Evolutionary conservation across 2,113 vertebrate species (phyloP).

Genomic region (Microcebus lehilahytsara): DNA sequence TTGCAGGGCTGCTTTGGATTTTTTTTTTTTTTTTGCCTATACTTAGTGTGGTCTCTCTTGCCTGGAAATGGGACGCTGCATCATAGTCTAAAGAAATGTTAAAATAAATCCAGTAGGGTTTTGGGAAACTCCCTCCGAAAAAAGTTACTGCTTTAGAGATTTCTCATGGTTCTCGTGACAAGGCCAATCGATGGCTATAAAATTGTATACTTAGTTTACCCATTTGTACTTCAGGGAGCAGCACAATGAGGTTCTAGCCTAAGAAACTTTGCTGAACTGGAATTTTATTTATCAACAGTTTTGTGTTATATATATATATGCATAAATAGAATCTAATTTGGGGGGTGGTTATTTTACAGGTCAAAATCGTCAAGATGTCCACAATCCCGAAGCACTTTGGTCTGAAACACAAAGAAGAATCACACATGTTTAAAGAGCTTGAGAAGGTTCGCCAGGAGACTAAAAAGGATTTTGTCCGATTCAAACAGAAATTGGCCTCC

Average conservation of each 20-base stretch:
- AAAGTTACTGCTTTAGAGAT: not conserved
- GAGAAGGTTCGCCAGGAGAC: conserved; percentile 71
- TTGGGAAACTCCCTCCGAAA: not conserved
- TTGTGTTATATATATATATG: not conserved
- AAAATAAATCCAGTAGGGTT: not conserved
- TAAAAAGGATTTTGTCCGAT: conserved; percentile 71
- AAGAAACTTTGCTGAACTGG: not conserved
- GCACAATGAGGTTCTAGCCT: not conserved
- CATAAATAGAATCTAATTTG: not conserved
- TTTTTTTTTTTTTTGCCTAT: not conserved
- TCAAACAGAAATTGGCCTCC: conserved; percentile 69
- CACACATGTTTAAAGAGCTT: conserved; percentile 73
- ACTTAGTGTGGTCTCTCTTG: not conserved
- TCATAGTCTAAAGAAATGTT: not conserved
- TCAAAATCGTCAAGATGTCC: conserved; percentile 60
- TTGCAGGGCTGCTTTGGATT: not conserved
- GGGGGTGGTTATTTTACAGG: conserved; percentile 62
- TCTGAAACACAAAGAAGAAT: conserved; percentile 77
- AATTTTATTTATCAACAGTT: not conserved
- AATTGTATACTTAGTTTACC: not conserved
- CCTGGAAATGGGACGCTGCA: not conserved
- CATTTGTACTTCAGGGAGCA: not conserved
- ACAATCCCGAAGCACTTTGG: conserved; percentile 67
- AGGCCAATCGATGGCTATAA: not conserved
- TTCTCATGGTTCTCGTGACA: not conserved